These are phyloP conservation scores for Drosophila pegasa DNA, from an alignment of 2,888 invertebrate species.

Conservation along the genomic window DNA sequence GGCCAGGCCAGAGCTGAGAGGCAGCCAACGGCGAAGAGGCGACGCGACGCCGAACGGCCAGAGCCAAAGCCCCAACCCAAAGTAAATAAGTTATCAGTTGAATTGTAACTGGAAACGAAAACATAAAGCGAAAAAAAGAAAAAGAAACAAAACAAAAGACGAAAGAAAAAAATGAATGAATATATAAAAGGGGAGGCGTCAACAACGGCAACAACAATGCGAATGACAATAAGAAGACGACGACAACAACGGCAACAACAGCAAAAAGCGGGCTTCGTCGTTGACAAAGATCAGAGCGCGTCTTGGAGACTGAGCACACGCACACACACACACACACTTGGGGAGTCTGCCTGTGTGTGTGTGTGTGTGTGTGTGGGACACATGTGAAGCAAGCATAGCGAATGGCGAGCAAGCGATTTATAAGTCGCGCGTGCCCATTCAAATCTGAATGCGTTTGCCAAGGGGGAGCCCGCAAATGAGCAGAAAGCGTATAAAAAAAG, in stretches of 20 bases:
- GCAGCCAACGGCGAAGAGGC: conserved; percentile 54
- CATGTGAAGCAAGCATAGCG: conserved; percentile 54
- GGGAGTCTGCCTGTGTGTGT: conserved; percentile 23
- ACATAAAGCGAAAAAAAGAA: conserved; percentile 24
- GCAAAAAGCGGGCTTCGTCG: conserved; percentile 23
- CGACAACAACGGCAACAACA: conserved; percentile 12
- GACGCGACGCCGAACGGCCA: conserved; percentile 28
- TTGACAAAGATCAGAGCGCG: conserved; percentile 73
- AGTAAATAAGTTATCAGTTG: conserved; percentile 80
- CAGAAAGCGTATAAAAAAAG: conserved; percentile 2
- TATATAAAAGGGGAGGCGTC: conserved; percentile 82
- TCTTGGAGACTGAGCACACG: conserved; percentile 63
- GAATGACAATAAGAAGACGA: conserved; percentile 54
- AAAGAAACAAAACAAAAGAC: conserved; percentile 13
- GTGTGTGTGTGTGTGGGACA: conserved; percentile 35
- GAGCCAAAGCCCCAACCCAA: conserved; percentile 60
- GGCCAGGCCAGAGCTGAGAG: conserved; percentile 42
- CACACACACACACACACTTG: conserved; percentile 36
- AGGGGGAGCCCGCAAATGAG: conserved; percentile 7
- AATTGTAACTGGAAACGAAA: conserved; percentile 70
- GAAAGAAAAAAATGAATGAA: conserved; percentile 54
- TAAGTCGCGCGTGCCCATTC: conserved; percentile 60
- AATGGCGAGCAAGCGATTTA: conserved; percentile 68
- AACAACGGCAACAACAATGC: conserved; percentile 51
- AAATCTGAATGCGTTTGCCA: conserved; percentile 36